A percentile compares a stretch with the other conserved stretches of the same genome.
These are phyloP conservation scores for Genyomyrus donnyi DNA, from an alignment of 2,113 vertebrate genomes.

Conservation along the genomic window DNA sequence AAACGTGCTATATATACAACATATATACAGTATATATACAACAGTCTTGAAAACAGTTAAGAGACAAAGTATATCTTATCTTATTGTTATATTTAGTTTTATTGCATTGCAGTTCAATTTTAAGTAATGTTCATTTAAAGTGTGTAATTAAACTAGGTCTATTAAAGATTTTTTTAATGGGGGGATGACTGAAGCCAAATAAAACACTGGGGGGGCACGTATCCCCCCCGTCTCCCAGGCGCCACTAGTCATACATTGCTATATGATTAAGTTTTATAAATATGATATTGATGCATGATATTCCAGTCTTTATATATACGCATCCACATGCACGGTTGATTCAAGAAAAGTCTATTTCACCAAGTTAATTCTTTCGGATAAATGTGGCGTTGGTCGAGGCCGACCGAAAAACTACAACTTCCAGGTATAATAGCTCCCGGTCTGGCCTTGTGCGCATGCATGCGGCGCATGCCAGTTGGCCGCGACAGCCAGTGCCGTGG, in stretches of 20 bases:
- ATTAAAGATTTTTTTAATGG: background rate
- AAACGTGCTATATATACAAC: background rate
- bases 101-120: too few species aligned
- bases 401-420: conserved; percentile 17
- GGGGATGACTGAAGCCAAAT: background rate
- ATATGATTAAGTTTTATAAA: too few species aligned
- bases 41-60: background rate
- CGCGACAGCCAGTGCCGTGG: conserved; percentile 47
- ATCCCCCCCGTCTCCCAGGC: too few species aligned
- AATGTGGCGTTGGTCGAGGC: background rate
- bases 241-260: too few species aligned
- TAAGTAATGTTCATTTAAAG: too few species aligned
- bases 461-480: conserved; percentile 41
- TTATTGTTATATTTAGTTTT: background rate
- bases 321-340: background rate
- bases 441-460: conserved; percentile 43
- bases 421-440: background rate
- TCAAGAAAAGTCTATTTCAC: background rate
- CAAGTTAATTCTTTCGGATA: background rate
- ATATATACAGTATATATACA: background rate
- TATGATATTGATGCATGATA: too few species aligned
- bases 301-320: background rate
- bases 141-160: background rate
- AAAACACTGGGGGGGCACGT: background rate
- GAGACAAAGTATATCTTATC: background rate